Evolutionary conservation across 1,140 invertebrate species (phyloP), one percentile per base, ranked within the genome.

Genomic region (Planococcus citri): DNA sequence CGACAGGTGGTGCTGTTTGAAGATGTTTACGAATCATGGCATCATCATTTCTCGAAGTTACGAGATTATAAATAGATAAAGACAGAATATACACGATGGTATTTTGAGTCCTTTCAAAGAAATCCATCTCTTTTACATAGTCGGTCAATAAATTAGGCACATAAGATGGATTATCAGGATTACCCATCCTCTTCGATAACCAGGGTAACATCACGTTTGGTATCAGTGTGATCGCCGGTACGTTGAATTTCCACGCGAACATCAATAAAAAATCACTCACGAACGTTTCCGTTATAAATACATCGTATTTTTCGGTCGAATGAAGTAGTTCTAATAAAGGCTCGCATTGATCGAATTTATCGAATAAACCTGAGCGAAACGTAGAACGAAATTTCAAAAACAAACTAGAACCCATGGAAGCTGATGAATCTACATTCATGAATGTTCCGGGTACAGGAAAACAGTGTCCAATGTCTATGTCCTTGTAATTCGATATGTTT

Each of bases 171-270:
- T 72, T 73, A 20, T 72, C 64, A 2, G 73, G 72, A 6, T 73
- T 73, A 1, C 70, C 73, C 14, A 75, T 69, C 33, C 81, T 77
- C 10, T 79, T 76, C 37, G 80, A 82, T 70, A 83, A 80, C 83
- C 83, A 88, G 10, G 84, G 79, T 79, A 86, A 81, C 27, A 84
- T 71, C 6, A 80, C 77, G 64, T 82, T 81, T 1, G 85, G 83
- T 71, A 79, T 80, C 3, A 84, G 71, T 0, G 80, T 78, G 1
- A 90, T 82, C 1, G 85, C 78, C 0, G 87, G 87, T 21, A 71
- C 72, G 20, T 73, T 70, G 51, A 72, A 72, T 38, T 70, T 72
- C 71, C 79, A 73, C 0, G 76, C 76, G 33, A 79, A 75, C 0
- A 73, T 73, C 3, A 74, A 37, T n/a, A 73, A 72, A 12, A 72